phyloP scores from a whole-genome alignment of 2,888 invertebrate genomes.

The Prosopocoilus inquinatus region DNA sequence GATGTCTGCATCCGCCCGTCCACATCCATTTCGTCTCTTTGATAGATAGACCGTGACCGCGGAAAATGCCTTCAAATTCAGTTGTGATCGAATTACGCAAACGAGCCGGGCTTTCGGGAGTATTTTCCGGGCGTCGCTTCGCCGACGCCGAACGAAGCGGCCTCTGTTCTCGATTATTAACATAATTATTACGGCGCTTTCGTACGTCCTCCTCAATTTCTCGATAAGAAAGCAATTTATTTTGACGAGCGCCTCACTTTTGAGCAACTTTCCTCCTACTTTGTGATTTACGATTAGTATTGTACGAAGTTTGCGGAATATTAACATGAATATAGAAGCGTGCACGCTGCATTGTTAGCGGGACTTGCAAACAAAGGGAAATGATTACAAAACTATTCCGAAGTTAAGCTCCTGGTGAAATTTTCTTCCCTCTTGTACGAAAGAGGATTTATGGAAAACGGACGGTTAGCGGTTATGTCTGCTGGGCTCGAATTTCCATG shows the following conservation, averaged over 20 bases:
- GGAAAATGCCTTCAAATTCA: no score
- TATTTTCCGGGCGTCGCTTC: background rate
- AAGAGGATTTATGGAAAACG: slow-evolving; percentile 4
- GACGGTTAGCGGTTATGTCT: background rate
- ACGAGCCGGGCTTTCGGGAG: background rate
- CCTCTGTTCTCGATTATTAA: slow-evolving; percentile 20
- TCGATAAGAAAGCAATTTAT: slow-evolving; percentile 22
- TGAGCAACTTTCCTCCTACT: slow-evolving; percentile 7
- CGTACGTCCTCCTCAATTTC: slow-evolving; percentile 14
- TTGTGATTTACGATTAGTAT: slow-evolving; percentile 21
- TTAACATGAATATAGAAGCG: slow-evolving; percentile 23
- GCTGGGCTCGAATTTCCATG: background rate
- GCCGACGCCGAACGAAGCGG: slow-evolving; percentile 8
- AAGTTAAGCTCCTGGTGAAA: slow-evolving; percentile 15
- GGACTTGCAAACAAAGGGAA: slow-evolving; percentile 21
- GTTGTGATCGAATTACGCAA: no score
- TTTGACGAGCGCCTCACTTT: slow-evolving; percentile 13
- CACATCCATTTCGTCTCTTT: slow-evolving; percentile 13
- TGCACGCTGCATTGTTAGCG: slow-evolving; percentile 18
- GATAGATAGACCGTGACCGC: slow-evolving; percentile 21
- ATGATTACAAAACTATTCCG: slow-evolving; percentile 26
- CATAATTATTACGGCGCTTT: slow-evolving; percentile 20
- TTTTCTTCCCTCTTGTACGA: slow-evolving; percentile 14
- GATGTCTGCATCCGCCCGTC: background rate
- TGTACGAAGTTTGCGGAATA: slow-evolving; percentile 26